phyloP scores from a whole-genome alignment of 2,888 invertebrate species.

The Oegoconia quadripuncta region DNA sequence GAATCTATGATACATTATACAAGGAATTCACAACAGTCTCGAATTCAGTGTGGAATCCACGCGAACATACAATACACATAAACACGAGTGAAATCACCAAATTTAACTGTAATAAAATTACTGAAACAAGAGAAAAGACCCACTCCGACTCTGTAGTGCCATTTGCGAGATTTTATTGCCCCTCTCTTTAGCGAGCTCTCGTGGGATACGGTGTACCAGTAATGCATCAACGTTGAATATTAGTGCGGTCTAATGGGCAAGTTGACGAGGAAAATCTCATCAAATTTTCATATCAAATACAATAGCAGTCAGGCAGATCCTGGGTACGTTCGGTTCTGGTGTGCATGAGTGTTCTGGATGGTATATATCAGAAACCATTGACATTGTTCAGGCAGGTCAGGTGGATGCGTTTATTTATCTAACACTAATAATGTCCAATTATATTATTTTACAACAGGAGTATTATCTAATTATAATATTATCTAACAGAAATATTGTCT shows the following conservation, averaged over 20 bases:
- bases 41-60: conserved; percentile 17
- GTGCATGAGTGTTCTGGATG: too few relatives aligned
- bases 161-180: conserved; percentile 15
- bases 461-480: too few relatives aligned
- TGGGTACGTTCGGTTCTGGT: not conserved
- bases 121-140: conserved; percentile 11
- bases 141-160: conserved; percentile 11
- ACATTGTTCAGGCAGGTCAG: too few relatives aligned
- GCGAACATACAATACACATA: not conserved
- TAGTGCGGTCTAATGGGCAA: conserved; percentile 4
- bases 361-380: too few relatives aligned
- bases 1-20: conserved; percentile 11
- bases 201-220: conserved; percentile 1
- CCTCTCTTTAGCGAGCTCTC: conserved; percentile 10
- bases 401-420: too few relatives aligned
- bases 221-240: conserved; percentile 3
- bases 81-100: conserved; percentile 4
- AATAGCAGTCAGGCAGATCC: too few relatives aligned
- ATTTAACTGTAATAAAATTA: conserved; percentile 13
- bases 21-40: conserved; percentile 27
- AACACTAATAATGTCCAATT: too few relatives aligned
- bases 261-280: not conserved
- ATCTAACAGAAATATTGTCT: too few relatives aligned
- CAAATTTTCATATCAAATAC: too few relatives aligned
- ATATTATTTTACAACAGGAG: too few relatives aligned